These are phyloP conservation scores for Resseliella maxima DNA, from an alignment of 2,888 invertebrate species.

Conservation along the genomic window DNA sequence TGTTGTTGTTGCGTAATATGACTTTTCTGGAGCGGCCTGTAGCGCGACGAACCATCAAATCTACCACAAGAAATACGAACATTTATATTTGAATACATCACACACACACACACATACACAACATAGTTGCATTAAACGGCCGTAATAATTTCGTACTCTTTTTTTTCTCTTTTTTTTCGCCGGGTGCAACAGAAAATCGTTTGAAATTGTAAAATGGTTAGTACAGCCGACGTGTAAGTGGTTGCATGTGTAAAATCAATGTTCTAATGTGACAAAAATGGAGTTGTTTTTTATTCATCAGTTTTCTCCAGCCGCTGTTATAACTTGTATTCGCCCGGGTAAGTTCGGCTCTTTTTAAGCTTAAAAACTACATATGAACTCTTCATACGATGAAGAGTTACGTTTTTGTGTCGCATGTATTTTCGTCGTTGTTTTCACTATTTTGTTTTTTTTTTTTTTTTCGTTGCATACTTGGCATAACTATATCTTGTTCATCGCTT, in stretches of 20 bases:
- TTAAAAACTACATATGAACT: background rate
- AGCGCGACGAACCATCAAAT: background rate
- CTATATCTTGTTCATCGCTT: conserved; percentile 11
- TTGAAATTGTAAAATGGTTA: background rate
- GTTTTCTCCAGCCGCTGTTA: background rate
- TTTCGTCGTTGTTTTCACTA: background rate
- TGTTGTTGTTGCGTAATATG: background rate
- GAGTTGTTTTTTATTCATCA: background rate
- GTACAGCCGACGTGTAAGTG: background rate
- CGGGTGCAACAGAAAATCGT: background rate
- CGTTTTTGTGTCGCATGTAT: background rate
- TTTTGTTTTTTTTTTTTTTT: background rate
- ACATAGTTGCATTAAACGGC: conserved; percentile 6
- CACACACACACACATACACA: background rate
- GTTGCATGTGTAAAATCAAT: conserved; percentile 55
- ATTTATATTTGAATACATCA: conserved; percentile 48
- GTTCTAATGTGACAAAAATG: conserved; percentile 52
- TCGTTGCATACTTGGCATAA: background rate
- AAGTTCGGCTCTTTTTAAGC: background rate
- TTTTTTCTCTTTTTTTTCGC: background rate
- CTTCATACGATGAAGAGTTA: too few relatives aligned
- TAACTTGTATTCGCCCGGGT: too few relatives aligned
- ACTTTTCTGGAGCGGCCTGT: background rate
- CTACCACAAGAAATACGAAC: background rate
- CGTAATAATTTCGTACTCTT: background rate